phyloP scores from a whole-genome alignment of 2,797 vertebrate species.

The Lates japonicus region DNA sequence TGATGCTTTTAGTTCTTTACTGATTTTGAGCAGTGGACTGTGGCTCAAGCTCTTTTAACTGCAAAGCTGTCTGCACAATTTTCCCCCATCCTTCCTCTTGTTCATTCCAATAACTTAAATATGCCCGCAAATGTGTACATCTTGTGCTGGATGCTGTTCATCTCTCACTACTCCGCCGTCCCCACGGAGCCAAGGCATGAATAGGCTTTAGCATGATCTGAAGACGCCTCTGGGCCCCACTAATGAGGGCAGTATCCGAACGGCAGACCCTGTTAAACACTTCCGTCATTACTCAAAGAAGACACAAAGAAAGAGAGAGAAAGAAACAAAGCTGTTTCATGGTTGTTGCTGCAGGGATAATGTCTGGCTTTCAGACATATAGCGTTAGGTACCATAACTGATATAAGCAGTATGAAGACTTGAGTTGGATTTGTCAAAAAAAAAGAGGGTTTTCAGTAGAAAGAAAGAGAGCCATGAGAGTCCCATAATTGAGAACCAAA shows the following conservation, averaged over 20 bases:
- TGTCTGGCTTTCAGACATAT: not conserved
- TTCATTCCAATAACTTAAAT: constrained; percentile 10
- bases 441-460: not conserved
- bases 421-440: not conserved
- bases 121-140: constrained; percentile 27
- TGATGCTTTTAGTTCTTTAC: not conserved
- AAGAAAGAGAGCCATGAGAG: not conserved
- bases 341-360: constrained; percentile 10
- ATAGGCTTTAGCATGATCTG: constrained; percentile 71
- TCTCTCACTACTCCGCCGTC: constrained; percentile 20
- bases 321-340: not conserved
- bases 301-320: constrained; percentile 1
- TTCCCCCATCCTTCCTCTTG: not conserved
- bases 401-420: not conserved
- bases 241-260: constrained; percentile 68
- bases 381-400: not conserved
- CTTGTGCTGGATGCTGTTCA: not conserved
- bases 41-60: constrained; percentile 4
- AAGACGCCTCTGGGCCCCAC: constrained; percentile 64
- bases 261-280: not conserved
- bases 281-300: constrained; percentile 27
- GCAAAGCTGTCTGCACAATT: not conserved
- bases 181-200: constrained; percentile 51
- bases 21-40: not conserved
- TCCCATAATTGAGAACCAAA: constrained; percentile 25